Conservation (phyloP, 2,888 invertebrate genomes). For the Hydropsyche betteni region DNA sequence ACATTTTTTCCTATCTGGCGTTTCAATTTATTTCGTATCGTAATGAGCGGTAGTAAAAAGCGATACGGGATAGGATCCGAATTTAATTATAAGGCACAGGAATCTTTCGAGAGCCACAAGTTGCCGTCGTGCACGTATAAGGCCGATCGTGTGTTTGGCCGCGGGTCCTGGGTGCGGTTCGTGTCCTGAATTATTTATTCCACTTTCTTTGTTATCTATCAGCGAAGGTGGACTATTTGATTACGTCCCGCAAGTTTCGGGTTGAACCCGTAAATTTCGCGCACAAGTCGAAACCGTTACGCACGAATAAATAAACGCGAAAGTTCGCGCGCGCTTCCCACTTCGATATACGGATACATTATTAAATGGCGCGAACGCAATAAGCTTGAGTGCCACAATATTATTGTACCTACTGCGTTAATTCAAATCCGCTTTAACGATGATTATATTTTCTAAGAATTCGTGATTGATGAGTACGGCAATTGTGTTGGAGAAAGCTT, state of each 20-base stretch:
- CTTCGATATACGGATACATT: too few relatives aligned
- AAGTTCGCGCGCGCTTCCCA: background rate
- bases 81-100: constrained; percentile 16
- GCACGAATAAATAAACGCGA: constrained; percentile 15
- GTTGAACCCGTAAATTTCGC: constrained; percentile 26
- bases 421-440: too few relatives aligned
- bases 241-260: constrained; percentile 36
- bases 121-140: too few relatives aligned
- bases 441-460: too few relatives aligned
- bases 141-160: background rate
- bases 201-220: constrained; percentile 45
- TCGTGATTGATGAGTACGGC: too few relatives aligned
- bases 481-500: too few relatives aligned
- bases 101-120: constrained; percentile 2
- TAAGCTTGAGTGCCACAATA: too few relatives aligned
- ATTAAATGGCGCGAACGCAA: too few relatives aligned
- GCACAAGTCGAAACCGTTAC: background rate
- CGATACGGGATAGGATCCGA: constrained; percentile 6
- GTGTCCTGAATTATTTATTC: constrained; percentile 44
- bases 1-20: too few relatives aligned
- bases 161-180: background rate
- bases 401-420: too few relatives aligned
- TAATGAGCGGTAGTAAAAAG: constrained; percentile 6
- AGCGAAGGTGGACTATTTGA: constrained; percentile 38
- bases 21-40: constrained; percentile 4